Evolutionary conservation across 2,797 vertebrate species (phyloP).

Genomic region (Clarias laeviceps): DNA sequence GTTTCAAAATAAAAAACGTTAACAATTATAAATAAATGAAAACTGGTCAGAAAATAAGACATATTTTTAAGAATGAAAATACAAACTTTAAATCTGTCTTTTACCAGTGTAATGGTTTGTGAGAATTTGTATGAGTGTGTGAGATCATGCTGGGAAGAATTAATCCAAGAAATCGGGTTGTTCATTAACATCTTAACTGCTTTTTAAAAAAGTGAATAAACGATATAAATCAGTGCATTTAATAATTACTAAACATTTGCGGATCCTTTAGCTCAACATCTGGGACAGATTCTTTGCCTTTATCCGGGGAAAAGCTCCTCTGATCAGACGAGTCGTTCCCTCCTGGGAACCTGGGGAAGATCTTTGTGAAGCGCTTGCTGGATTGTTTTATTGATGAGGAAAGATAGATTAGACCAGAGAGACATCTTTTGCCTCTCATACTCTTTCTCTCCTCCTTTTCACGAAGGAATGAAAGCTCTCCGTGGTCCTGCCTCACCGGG

Average conservation of each 20-base stretch:
- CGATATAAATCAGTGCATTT: not conserved
- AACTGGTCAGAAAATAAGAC: no score
- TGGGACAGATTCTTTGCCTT: not conserved
- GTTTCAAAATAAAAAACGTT: no score
- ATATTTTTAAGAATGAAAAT: no score
- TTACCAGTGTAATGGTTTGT: not conserved
- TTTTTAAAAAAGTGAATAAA: not conserved
- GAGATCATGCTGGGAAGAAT: not conserved
- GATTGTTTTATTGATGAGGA: constrained; percentile 2
- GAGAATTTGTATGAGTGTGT: not conserved
- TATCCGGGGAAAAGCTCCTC: not conserved
- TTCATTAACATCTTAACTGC: not conserved
- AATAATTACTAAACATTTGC: not conserved
- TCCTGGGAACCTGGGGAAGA: not conserved
- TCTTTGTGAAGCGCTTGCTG: not conserved
- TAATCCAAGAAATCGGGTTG: not conserved
- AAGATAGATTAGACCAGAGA: not conserved
- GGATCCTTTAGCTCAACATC: not conserved
- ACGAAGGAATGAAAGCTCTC: constrained; percentile 5
- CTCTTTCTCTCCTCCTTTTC: not conserved
- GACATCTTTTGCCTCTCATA: not conserved
- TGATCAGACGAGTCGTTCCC: not conserved
- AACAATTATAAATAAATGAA: no score
- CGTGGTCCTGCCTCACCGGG: constrained; percentile 21
- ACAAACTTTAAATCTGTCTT: no score